phyloP scores from a whole-genome alignment of 2,113 vertebrate genomes.

The Macheiramphus alcinus region DNA sequence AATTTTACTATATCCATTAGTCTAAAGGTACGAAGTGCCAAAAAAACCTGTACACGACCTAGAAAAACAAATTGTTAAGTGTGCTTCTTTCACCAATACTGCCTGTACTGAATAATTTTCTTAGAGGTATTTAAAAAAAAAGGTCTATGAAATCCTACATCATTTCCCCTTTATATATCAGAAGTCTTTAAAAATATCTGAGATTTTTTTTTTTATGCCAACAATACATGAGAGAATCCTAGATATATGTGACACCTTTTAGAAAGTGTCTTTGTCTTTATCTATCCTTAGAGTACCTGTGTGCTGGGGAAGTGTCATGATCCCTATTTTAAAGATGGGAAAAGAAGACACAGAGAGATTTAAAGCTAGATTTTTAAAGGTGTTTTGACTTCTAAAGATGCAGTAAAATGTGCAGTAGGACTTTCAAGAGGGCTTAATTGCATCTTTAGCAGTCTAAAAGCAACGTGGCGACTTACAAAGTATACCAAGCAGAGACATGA shows the following conservation, averaged over 20 bases:
- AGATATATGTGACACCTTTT: slow-evolving; percentile 36
- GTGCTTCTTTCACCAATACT: background rate
- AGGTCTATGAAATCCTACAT: background rate
- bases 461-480: background rate
- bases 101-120: slow-evolving; percentile 13
- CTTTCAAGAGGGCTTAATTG: slow-evolving; percentile 55
- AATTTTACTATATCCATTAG: background rate
- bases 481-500: background rate
- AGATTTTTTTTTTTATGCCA: slow-evolving; percentile 27
- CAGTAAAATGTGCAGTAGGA: slow-evolving; percentile 40
- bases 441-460: slow-evolving; percentile 27
- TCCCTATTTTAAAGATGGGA: slow-evolving; percentile 44
- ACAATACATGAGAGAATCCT: slow-evolving; percentile 49
- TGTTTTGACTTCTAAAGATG: slow-evolving; percentile 61
- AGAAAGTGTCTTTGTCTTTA: slow-evolving; percentile 54
- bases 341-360: slow-evolving; percentile 37
- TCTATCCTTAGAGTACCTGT: background rate
- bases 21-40: background rate
- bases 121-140: background rate
- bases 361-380: slow-evolving; percentile 49
- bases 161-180: background rate
- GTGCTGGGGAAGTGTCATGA: slow-evolving; percentile 44
- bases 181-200: slow-evolving; percentile 28
- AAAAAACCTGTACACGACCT: background rate
- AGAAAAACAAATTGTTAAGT: slow-evolving; percentile 45